Conservation (phyloP, 2,113 vertebrate species). For the Percina caprodes region DNA sequence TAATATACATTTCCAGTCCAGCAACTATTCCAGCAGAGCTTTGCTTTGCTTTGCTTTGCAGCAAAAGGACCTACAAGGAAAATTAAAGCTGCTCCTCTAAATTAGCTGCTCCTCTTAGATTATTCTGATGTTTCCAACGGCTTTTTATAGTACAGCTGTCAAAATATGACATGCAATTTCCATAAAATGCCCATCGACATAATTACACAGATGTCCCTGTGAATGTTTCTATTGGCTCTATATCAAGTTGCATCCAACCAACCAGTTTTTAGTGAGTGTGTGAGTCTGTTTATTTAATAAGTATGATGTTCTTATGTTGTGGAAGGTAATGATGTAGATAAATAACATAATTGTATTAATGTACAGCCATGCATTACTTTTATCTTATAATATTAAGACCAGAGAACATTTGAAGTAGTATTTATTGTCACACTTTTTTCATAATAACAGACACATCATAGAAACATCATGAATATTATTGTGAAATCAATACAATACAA, state of each 20-base stretch:
- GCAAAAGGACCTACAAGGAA: slow-evolving; percentile 8
- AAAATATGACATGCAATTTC: slow-evolving; percentile 49
- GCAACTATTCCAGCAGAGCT: not conserved
- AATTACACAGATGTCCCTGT: slow-evolving; percentile 28
- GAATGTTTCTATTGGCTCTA: slow-evolving; percentile 31
- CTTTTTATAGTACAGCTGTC: slow-evolving; percentile 40
- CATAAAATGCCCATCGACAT: slow-evolving; percentile 50
- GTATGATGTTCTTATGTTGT: not conserved
- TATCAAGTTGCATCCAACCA: not conserved
- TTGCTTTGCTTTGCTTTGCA: too few relatives aligned
- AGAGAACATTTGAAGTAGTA: not conserved
- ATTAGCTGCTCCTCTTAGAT: slow-evolving; percentile 2
- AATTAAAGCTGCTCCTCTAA: slow-evolving; percentile 30
- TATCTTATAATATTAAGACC: not conserved
- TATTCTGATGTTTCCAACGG: slow-evolving; percentile 4
- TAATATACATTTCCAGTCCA: not conserved
- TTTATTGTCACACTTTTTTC: not conserved
- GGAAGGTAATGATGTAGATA: not conserved
- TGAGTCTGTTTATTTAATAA: slow-evolving; percentile 10
- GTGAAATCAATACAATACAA: too few relatives aligned
- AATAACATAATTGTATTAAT: not conserved
- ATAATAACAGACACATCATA: not conserved
- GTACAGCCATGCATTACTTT: not conserved
- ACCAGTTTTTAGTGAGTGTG: slow-evolving; percentile 27
- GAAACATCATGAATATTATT: not conserved